Evolutionary conservation across 2,888 invertebrate species (phyloP).

Genomic region (Sipha maydis): DNA sequence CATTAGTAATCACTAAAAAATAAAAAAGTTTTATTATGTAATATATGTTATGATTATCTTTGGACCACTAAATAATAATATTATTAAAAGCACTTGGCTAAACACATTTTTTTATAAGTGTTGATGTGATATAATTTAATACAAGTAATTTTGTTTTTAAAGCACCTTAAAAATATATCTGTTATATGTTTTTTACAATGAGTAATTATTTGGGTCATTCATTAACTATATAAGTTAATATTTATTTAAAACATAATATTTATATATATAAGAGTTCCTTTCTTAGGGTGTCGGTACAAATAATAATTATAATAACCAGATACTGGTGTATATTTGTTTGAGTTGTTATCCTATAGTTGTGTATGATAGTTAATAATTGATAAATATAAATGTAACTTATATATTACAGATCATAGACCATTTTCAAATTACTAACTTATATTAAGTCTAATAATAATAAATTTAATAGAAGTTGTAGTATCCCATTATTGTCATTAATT

Average conservation of each 20-base stretch:
- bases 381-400: neutral
- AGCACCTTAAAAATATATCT: conserved; percentile 13
- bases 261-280: conserved; percentile 41
- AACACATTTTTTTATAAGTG: conserved; percentile 49
- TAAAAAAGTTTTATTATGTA: neutral
- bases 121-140: conserved; percentile 56
- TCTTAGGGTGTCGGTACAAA: conserved; percentile 51
- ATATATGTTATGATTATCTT: conserved; percentile 19
- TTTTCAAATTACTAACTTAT: neutral
- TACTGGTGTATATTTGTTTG: neutral
- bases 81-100: conserved; percentile 44
- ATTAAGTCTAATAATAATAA: conserved; percentile 8
- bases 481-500: conserved; percentile 11
- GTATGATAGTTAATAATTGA: neutral
- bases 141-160: conserved; percentile 21
- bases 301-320: conserved; percentile 31
- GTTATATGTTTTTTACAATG: conserved; percentile 22
- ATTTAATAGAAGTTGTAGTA: conserved; percentile 14
- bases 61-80: conserved; percentile 28
- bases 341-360: neutral
- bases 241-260: conserved; percentile 13
- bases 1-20: conserved; percentile 3
- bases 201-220: conserved; percentile 39
- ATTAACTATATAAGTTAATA: conserved; percentile 23
- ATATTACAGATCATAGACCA: conserved; percentile 8